Percentiles rank a stretch among this genome's conserved stretches.
phyloP scores from a whole-genome alignment of 2,797 vertebrate species.

The Cichlasoma orientale region DNA sequence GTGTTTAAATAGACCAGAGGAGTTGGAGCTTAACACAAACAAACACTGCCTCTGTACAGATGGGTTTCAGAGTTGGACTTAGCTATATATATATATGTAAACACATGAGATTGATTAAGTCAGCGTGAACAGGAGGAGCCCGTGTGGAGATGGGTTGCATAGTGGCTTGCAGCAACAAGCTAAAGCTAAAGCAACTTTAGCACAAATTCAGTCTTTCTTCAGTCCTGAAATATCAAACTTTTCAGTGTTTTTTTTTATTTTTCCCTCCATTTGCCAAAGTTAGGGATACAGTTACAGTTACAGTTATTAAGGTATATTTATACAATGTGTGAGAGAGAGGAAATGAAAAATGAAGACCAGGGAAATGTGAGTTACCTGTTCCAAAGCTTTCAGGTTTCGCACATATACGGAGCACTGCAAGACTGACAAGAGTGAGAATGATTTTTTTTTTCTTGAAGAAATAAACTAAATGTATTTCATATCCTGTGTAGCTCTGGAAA shows the following conservation, averaged over 20 bases:
- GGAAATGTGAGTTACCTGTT: not conserved
- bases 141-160: not conserved
- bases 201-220: not conserved
- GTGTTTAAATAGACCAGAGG: slow-evolving; percentile 26
- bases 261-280: not conserved
- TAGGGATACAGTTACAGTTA: not conserved
- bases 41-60: not conserved
- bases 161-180: not conserved
- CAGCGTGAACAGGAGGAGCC: not conserved
- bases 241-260: not conserved
- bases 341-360: slow-evolving; percentile 14
- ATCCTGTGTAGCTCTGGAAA: not conserved
- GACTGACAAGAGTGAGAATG: not conserved
- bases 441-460: not conserved
- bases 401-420: not conserved
- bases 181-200: not conserved
- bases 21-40: slow-evolving; percentile 44
- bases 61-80: not conserved
- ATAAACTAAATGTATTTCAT: not conserved
- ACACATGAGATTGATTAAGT: not conserved
- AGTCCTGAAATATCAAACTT: not conserved
- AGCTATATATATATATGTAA: not conserved
- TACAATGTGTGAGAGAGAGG: not conserved
- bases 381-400: not conserved
- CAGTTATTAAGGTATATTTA: not conserved